These are phyloP conservation scores for Onychorhynchus coronatus DNA, from an alignment of 2,113 vertebrate genomes.

Conservation along the genomic window DNA sequence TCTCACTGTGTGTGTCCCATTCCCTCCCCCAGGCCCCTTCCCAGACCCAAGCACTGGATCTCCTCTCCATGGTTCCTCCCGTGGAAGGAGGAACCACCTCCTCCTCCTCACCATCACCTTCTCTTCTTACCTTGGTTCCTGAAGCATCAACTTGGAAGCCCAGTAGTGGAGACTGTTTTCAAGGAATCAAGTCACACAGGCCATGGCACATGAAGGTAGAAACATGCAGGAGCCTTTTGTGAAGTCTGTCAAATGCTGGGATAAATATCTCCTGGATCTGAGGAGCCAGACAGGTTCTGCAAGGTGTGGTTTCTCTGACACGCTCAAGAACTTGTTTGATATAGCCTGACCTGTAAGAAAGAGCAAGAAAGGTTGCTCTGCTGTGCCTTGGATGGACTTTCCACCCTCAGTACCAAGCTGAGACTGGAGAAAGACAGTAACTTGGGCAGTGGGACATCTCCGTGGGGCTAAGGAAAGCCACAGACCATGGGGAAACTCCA, in stretches of 20 bases:
- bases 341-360: background rate
- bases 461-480: background rate
- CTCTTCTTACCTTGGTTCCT: background rate
- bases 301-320: background rate
- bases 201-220: background rate
- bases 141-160: background rate
- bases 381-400: background rate
- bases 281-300: background rate
- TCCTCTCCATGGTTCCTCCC: background rate
- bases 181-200: background rate
- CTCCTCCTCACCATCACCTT: background rate
- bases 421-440: background rate
- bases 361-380: background rate
- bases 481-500: accelerated
- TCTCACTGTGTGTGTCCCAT: background rate
- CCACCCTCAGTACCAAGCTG: background rate
- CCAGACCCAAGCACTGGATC: background rate
- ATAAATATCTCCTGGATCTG: background rate
- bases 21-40: background rate
- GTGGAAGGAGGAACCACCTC: background rate
- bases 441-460: background rate
- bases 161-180: background rate
- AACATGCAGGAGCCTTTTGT: background rate
- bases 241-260: background rate
- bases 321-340: background rate